Base-by-base conservation (phyloP, 1,140 invertebrate species). In the Colletes gigas region DNA sequence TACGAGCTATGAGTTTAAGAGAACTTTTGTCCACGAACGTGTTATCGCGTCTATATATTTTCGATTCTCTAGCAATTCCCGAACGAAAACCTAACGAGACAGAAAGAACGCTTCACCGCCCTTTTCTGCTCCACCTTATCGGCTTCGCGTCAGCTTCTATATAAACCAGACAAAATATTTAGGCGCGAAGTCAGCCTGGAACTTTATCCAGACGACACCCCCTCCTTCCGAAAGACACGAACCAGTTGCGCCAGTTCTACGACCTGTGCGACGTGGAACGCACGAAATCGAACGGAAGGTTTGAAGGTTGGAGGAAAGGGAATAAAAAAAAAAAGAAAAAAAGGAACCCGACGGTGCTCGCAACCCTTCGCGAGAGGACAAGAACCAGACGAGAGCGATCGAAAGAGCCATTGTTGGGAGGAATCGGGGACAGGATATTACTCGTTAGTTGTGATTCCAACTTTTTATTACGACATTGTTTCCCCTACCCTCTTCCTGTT, bases 81-180 rank as follows among this genome's bases (percentile, higher is more conserved):
- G 12, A 75, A 3, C 50, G 60, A 8, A 52, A 15, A 44, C 19
- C 10, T 39, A 57, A 77, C 74, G 54, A 77, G 63, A 59, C 19
- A 50, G 65, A 77, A 77, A 66, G 39, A 9, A 50, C 54, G 17
- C 44, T 17, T 30, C 52, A n/a, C 4, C 4, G 14, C 6, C 6
- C 66, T 60, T 19, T 30, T 44, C 17, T 1, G 73, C 50, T 14
- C 21, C 3, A 52, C 7, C 59, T 69, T 74, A 71, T 80, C 67
- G 19, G 50, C 17, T 52, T 72, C 80, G 57, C 81, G 83, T 83
- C 75, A 83, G 66, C 78, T 66, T 67, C 30, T 30, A 55, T 77
- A 78, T 73, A 63, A 75, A 80, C 54, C 66, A 52, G 47, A 44
- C 75, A 81, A 83, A 88, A 89, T 89, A 87, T 89, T 89, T 88